Conservation (phyloP, 2,888 invertebrate genomes). For the Odiellus spinosus region DNA sequence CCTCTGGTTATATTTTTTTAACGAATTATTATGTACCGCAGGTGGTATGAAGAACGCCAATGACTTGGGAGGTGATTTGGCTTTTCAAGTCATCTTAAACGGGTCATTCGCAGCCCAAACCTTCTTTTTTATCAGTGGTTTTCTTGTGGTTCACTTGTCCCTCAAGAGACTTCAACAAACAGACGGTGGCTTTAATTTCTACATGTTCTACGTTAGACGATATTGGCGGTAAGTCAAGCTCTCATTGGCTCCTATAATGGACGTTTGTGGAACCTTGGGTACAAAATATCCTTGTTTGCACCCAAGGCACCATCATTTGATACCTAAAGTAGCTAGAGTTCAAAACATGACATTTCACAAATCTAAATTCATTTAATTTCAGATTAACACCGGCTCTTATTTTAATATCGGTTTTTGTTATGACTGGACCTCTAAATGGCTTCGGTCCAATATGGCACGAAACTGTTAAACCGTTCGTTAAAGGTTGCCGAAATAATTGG, state of each 20-base stretch:
- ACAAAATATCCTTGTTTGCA: too few species aligned
- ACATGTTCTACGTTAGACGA: slow-evolving; percentile 13
- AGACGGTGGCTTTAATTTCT: slow-evolving; percentile 12
- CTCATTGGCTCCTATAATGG: too few species aligned
- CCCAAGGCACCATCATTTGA: too few species aligned
- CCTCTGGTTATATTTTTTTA: too few species aligned
- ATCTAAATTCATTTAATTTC: not conserved
- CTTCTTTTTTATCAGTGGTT: slow-evolving; percentile 19
- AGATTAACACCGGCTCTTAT: slow-evolving; percentile 16
- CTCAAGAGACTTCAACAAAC: slow-evolving; percentile 10
- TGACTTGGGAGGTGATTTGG: slow-evolving; percentile 14
- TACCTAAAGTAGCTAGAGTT: too few species aligned
- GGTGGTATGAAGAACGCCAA: slow-evolving; percentile 14
- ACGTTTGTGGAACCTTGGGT: too few species aligned
- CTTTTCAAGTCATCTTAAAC: slow-evolving; percentile 18
- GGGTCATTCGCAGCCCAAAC: slow-evolving; percentile 18
- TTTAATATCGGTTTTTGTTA: slow-evolving; percentile 12
- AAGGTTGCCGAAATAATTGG: slow-evolving; percentile 15
- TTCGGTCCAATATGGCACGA: slow-evolving; percentile 17
- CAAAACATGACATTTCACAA: too few species aligned
- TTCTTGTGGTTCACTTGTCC: slow-evolving; percentile 13
- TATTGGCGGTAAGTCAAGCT: slow-evolving; percentile 11
- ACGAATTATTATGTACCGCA: too few species aligned
- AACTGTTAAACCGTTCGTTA: slow-evolving; percentile 13
- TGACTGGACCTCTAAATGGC: slow-evolving; percentile 11